Conservation (phyloP, 1,140 invertebrate genomes). For the Trichonephila inaurata region DNA sequence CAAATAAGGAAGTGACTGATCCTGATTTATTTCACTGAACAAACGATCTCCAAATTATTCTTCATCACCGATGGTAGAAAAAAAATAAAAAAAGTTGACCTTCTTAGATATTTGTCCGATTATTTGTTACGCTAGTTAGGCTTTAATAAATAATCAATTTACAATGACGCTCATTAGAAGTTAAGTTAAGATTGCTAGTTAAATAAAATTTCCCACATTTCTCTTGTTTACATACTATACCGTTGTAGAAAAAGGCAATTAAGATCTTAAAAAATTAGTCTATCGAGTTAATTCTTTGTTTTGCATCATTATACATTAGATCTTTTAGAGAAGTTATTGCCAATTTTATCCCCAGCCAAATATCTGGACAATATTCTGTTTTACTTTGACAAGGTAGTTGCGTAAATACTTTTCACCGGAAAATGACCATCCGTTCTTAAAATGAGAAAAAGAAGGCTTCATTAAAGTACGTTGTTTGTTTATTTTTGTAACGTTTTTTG, state of each 20-base stretch:
- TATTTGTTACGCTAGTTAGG: background rate
- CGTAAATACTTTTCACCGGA: no score
- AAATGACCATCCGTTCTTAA: no score
- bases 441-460: no score
- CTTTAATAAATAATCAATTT: slow-evolving; percentile 14
- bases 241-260: background rate
- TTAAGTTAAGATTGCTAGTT: background rate
- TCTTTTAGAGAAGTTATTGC: no score
- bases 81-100: background rate
- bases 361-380: no score
- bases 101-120: background rate
- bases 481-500: no score
- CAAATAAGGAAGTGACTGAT: background rate
- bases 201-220: background rate
- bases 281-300: no score
- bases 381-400: no score
- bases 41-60: background rate
- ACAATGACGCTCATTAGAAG: background rate
- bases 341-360: no score
- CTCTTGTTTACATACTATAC: background rate
- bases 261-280: background rate
- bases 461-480: no score
- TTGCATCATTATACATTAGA: no score
- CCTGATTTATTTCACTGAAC: background rate
- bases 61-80: background rate